phyloP scores from a whole-genome alignment of 2,888 invertebrate species.

The Latheticus oryzae region DNA sequence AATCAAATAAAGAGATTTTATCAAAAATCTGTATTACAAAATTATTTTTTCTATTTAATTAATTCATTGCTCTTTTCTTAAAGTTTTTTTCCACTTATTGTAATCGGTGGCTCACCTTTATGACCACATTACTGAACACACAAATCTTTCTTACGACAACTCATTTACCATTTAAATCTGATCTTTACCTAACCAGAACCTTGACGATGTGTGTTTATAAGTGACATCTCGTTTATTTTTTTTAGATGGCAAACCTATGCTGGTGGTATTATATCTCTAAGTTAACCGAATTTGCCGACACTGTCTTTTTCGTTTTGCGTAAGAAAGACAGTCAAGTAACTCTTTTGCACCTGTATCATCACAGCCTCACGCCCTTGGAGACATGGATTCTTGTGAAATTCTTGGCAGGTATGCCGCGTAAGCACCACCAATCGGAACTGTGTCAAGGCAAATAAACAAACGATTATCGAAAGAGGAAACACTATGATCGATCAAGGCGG shows the following conservation, averaged over 20 bases:
- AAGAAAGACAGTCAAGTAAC: slow-evolving; percentile 89
- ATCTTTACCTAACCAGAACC: slow-evolving; percentile 5
- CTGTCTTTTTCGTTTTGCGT: slow-evolving; percentile 85
- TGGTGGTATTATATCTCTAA: slow-evolving; percentile 94
- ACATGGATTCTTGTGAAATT: slow-evolving; percentile 84
- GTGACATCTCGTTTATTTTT: slow-evolving; percentile 17
- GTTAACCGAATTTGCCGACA: slow-evolving; percentile 88
- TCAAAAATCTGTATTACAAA: too few species aligned
- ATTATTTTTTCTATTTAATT: too few species aligned
- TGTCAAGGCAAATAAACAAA: slow-evolving; percentile 27
- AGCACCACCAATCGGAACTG: slow-evolving; percentile 1
- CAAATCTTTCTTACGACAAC: slow-evolving; percentile 12
- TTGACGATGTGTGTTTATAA: slow-evolving; percentile 15
- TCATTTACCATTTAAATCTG: slow-evolving; percentile 16
- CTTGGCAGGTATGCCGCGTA: slow-evolving; percentile 76
- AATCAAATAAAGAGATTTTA: too few species aligned
- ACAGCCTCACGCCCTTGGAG: slow-evolving; percentile 81
- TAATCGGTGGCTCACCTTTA: slow-evolving; percentile 13
- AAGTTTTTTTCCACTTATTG: too few species aligned
- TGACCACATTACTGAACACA: slow-evolving; percentile 9
- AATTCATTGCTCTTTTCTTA: too few species aligned
- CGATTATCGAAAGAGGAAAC: slow-evolving; percentile 17
- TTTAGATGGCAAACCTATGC: slow-evolving; percentile 85
- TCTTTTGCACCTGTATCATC: slow-evolving; percentile 87
- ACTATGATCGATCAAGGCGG: not conserved